Base-by-base conservation (phyloP, 64 coral and sea anemone species). In the Actinia equina region DNA sequence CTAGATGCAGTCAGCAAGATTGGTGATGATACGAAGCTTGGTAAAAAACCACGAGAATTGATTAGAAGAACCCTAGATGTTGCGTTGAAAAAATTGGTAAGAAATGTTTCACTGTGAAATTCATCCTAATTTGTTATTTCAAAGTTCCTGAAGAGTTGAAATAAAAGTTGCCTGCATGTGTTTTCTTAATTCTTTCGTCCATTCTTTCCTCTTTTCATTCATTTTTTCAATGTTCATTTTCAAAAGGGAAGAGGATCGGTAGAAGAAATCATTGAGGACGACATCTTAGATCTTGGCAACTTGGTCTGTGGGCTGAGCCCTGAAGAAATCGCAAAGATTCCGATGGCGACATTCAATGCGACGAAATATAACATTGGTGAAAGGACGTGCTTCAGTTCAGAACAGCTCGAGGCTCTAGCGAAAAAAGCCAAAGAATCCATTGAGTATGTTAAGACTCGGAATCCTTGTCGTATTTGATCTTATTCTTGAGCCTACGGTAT, bases 11-110 rank as follows among this genome's bases (percentile, higher is more conserved):
- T 92, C 6, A 42, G 91, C 10, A 86, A 92, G 60, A 61, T 92
- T 17, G 86, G 91, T 57, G 77, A 51, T 17, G 15, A 23, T 0
- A 23, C 77, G 11, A 46, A 54, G 12, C 44, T 92, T 9, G 52
- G 80, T 3, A 83, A 59, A 42, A 83, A 77, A 25, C 91, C 91
- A 51, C 67, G 65, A 3, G 86, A 63, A 70, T 62, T 82, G 27
- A 63, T 92, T 19, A 83, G 43, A 41, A 92, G 18, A 7, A 92
- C 64, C 13, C 8, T 77, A 44, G 27, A 23, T 8, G 8, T 43
- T 61, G 91, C 59, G 3, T 54, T 92, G 42, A 81, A 83, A 88
- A 69, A 88, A 77, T 51, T 92, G 86, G 91, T 92, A 88, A 65
- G 62, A 65, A 8, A 23, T 13, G 5, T 23, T 23, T 14, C 20